Percentiles rank a stretch among this genome's conserved stretches.
phyloP scores from a whole-genome alignment of 30 jellyfish, hydroid and myxozoan species.

The Morbakka virulenta region DNA sequence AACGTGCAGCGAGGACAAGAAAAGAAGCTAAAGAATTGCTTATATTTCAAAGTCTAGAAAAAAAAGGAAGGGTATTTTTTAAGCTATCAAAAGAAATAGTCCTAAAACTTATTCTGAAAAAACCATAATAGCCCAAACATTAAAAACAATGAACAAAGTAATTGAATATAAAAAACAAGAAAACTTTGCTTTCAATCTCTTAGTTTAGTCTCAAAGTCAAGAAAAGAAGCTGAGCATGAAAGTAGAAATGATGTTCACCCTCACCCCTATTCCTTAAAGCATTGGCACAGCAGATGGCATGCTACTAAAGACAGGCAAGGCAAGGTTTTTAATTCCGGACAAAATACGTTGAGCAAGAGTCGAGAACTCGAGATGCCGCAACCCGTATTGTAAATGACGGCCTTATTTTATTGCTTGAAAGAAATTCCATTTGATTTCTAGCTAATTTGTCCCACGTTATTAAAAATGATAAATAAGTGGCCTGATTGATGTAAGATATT shows the following conservation, averaged over 20 bases:
- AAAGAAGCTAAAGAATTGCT: conserved; percentile 13
- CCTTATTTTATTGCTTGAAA: too few species aligned
- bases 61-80: conserved; percentile 13
- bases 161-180: conserved; percentile 2
- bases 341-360: too few species aligned
- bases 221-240: background rate
- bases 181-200: background rate
- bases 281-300: conserved; percentile 20
- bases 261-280: conserved; percentile 8
- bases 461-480: too few species aligned
- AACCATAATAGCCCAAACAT: background rate
- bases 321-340: too few species aligned
- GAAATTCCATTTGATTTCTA: too few species aligned
- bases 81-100: conserved; percentile 23
- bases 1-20: conserved; percentile 3
- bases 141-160: background rate
- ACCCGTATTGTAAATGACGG: too few species aligned
- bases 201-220: background rate
- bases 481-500: too few species aligned
- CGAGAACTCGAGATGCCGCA: too few species aligned
- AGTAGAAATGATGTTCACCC: conserved; percentile 15
- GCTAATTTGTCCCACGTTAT: too few species aligned
- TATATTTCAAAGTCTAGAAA: conserved; percentile 12
- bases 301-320: conserved; percentile 20
- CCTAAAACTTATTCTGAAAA: conserved; percentile 7